Evolutionary conservation across 2,797 vertebrate genomes (phyloP), one percentile per base, ranked within the genome.

Genomic region (Neosilurus hyrtlii): DNA sequence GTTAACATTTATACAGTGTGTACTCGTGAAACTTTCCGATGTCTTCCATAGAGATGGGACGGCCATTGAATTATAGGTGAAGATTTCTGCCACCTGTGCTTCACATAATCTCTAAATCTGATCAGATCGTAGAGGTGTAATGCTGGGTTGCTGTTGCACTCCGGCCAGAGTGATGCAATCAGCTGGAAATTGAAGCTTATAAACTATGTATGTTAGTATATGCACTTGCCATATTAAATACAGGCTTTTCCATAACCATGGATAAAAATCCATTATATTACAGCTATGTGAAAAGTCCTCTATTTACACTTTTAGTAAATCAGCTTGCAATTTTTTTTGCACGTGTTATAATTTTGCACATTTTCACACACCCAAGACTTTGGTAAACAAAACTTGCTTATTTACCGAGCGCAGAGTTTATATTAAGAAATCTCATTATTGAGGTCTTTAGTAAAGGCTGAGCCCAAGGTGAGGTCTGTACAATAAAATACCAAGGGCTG

Each of bases 91-190:
- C 20, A 37, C 68, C 78, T 67, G 18, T 18, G 59, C 43, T 54
- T 12, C 51, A 9, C 52, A 43, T 37, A 63, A 78, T 78, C 22
- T 51, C 75, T 63, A 78, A 78, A 72, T 56, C 65, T 9, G 52
- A 80, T 68, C 30, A 18, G 59, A 56, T 22, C 16, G 37, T 15
- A 65, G 54, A 57, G 83, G 49, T 73, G 37, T 57, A 66, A 30
- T 20, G 63, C 63, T 30, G 71, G 71, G 52, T 66, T 74, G 43
- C 30, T 49, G 62, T 43, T 72, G 75, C 67, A 56, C 63, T 80
- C 78, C 49, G 62, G 7, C 30, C 70, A 49, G 81, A 54, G 79
- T 84, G 83, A 84, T 80, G 78, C 78, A 84, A 80, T 80, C 62
- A 59, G 63, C 72, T 81, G 83, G 37, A 84, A 81, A 84, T 67